Evolutionary conservation across 2,888 invertebrate species (phyloP).

Genomic region (Pandemis heparana): DNA sequence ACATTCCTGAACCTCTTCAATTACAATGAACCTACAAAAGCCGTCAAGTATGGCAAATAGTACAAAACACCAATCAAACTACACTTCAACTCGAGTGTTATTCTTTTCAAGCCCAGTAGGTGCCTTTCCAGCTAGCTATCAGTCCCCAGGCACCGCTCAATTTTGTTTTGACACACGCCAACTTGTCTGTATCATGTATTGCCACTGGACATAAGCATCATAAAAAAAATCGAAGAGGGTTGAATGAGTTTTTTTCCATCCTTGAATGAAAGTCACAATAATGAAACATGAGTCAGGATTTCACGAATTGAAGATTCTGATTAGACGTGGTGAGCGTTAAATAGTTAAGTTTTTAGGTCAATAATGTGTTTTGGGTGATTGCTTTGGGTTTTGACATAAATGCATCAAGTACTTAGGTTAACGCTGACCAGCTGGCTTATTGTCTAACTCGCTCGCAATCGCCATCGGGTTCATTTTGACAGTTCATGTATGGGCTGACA

Average conservation of each 20-base stretch:
- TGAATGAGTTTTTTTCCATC: conserved; percentile 60
- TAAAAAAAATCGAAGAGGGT: conserved; percentile 64
- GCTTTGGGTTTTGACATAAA: background rate
- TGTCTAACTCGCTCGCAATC: no score
- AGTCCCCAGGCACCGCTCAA: conserved; percentile 81
- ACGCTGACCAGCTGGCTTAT: background rate
- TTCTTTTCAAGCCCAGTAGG: conserved; percentile 61
- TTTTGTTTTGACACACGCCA: conserved; percentile 82
- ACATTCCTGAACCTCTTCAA: conserved; percentile 33
- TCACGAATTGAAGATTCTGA: conserved; percentile 40
- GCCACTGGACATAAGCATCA: conserved; percentile 58
- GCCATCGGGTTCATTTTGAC: no score
- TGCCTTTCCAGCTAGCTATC: conserved; percentile 58
- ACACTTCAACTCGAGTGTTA: conserved; percentile 48
- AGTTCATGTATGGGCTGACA: no score
- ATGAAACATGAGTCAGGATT: conserved; percentile 64
- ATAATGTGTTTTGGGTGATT: background rate
- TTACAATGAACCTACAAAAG: conserved; percentile 19
- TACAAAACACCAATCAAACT: conserved; percentile 49
- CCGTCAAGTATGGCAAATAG: conserved; percentile 27
- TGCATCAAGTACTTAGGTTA: background rate
- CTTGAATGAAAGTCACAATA: conserved; percentile 69
- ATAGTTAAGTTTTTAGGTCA: background rate
- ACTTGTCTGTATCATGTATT: conserved; percentile 59
- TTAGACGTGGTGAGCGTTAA: conserved; percentile 3